Conservation (phyloP, 2,888 invertebrate species). For the Parapristionchus giblindavisi region DNA sequence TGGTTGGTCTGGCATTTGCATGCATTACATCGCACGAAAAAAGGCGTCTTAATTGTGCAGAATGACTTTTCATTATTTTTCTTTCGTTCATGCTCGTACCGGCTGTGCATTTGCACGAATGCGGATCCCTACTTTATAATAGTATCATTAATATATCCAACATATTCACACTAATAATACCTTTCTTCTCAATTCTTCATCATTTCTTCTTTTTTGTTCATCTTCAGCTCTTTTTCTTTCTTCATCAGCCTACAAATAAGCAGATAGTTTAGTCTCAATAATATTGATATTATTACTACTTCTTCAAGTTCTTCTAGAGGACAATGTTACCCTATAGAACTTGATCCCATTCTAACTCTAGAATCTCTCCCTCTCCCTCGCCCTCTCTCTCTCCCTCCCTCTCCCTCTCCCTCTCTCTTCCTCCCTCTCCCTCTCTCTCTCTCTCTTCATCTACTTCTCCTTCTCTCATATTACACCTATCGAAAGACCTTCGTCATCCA, state of each 20-base stretch:
- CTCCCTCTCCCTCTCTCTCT: slow-evolving; percentile 18
- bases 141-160: too few relatives aligned
- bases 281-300: not conserved
- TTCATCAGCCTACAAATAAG: slow-evolving; percentile 11
- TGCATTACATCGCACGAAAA: too few relatives aligned
- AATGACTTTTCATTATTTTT: too few relatives aligned
- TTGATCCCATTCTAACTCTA: not conserved
- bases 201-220: slow-evolving; percentile 14
- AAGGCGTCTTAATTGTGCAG: too few relatives aligned
- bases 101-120: too few relatives aligned
- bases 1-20: too few relatives aligned
- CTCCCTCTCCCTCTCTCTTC: slow-evolving; percentile 1
- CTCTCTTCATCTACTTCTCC: not conserved
- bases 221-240: slow-evolving; percentile 30
- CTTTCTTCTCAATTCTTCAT: slow-evolving; percentile 29
- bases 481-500: not conserved
- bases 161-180: too few relatives aligned
- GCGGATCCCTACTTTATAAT: too few relatives aligned
- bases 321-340: not conserved
- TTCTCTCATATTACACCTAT: not conserved
- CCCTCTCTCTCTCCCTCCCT: not conserved
- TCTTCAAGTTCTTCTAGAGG: not conserved
- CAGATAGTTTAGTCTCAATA: not conserved
- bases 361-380: not conserved
- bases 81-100: too few relatives aligned